A percentile compares a stretch with the other conserved stretches of the same genome.
phyloP scores from a whole-genome alignment of 2,113 vertebrate species.

The Elgaria multicarinata region DNA sequence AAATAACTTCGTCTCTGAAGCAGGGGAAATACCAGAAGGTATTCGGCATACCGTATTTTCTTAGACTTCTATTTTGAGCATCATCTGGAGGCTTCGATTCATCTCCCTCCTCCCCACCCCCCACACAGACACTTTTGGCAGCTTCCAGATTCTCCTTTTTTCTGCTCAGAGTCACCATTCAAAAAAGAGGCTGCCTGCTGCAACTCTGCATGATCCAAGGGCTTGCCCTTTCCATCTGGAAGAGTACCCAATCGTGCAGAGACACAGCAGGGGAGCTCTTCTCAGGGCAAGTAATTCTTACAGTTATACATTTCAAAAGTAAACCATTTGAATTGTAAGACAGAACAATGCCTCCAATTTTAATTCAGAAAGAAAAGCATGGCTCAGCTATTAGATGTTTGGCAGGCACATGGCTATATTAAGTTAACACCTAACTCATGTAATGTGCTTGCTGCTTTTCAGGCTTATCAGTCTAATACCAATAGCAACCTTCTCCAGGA shows the following conservation, averaged over 20 bases:
- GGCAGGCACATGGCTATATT: neutral
- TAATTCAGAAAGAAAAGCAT: neutral
- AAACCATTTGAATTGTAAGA: neutral
- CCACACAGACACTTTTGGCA: neutral
- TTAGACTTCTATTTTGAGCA: too few relatives aligned
- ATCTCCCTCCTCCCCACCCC: too few relatives aligned
- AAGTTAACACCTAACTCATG: neutral
- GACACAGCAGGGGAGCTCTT: neutral
- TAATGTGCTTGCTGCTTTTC: neutral
- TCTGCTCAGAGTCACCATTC: neutral
- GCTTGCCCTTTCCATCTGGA: neutral
- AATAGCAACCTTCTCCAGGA: neutral
- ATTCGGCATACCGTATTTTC: neutral
- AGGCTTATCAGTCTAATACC: neutral
- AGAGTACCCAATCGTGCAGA: neutral
- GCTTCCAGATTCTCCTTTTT: neutral
- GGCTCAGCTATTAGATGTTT: neutral
- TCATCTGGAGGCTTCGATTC: neutral
- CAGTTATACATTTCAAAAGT: neutral
- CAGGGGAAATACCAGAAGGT: too few relatives aligned
- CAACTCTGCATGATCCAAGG: neutral
- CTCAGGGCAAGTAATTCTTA: neutral
- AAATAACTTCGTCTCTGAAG: too few relatives aligned
- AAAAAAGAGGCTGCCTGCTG: neutral
- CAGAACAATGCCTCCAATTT: neutral